A percentile compares a stretch with the other conserved stretches of the same genome.
Conservation (phyloP, 1,140 invertebrate species). For the Eueides isabella region DNA sequence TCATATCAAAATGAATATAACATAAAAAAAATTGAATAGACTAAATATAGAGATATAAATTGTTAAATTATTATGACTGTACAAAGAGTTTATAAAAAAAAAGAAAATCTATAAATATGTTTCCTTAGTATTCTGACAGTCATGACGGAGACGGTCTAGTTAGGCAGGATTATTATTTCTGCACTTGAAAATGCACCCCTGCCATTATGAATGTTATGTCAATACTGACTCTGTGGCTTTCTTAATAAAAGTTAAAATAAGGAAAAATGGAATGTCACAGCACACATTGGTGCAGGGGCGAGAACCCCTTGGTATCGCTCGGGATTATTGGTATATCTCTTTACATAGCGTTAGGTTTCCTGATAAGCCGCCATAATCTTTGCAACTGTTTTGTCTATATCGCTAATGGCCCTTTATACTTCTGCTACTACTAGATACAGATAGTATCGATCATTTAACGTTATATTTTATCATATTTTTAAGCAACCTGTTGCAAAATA, state of each 20-base stretch:
- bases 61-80: too few species aligned
- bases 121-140: slow-evolving; percentile 38
- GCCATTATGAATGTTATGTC: slow-evolving; percentile 27
- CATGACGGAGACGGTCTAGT: slow-evolving; percentile 62
- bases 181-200: slow-evolving; percentile 73
- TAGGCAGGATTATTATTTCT: slow-evolving; percentile 70
- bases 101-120: not conserved
- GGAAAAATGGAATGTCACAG: slow-evolving; percentile 37
- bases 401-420: slow-evolving; percentile 29
- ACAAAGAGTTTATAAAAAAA: too few species aligned
- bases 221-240: slow-evolving; percentile 41
- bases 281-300: slow-evolving; percentile 61
- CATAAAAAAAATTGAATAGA: too few species aligned
- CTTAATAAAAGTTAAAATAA: slow-evolving; percentile 37
- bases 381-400: slow-evolving; percentile 55
- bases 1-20: too few species aligned
- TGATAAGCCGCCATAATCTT: slow-evolving; percentile 71
- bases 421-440: not conserved
- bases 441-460: too few species aligned
- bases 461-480: not conserved
- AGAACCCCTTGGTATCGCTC: slow-evolving; percentile 59
- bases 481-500: not conserved
- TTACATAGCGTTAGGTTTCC: slow-evolving; percentile 66
- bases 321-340: slow-evolving; percentile 73
- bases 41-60: too few species aligned